phyloP scores from a whole-genome alignment of 2,113 vertebrate species.

The Tragelaphus buxtoni region DNA sequence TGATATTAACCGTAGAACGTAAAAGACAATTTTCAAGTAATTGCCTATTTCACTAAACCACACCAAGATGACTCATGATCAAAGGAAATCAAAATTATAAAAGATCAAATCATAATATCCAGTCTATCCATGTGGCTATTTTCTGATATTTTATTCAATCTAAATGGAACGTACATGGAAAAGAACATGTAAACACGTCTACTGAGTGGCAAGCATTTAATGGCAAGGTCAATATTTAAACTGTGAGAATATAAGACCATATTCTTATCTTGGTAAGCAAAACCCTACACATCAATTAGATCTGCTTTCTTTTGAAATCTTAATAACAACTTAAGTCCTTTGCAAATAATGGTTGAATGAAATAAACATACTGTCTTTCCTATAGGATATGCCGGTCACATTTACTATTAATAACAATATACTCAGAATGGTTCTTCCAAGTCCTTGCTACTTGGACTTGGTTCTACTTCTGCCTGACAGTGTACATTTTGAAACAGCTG shows the following conservation, averaged over 20 bases:
- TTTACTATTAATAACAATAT: conserved; percentile 22
- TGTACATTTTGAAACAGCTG: conserved; percentile 8
- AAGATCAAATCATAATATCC: conserved; percentile 41
- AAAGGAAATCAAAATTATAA: conserved; percentile 51
- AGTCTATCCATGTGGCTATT: neutral
- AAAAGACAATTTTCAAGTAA: conserved; percentile 62
- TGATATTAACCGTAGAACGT: conserved; percentile 50
- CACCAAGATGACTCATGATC: conserved; percentile 34
- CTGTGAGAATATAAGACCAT: neutral
- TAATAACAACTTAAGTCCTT: neutral
- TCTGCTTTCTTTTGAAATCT: conserved; percentile 19
- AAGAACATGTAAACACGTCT: conserved; percentile 34
- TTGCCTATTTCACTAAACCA: conserved; percentile 32
- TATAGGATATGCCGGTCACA: neutral
- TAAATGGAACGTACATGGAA: conserved; percentile 44
- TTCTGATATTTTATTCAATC: conserved; percentile 38
- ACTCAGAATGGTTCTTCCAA: conserved; percentile 31
- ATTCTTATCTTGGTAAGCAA: conserved; percentile 13
- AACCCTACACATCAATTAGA: conserved; percentile 14
- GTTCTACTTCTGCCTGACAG: neutral
- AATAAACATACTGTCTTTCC: conserved; percentile 5
- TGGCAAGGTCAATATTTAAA: conserved; percentile 22
- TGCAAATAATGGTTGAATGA: conserved; percentile 38
- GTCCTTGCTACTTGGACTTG: neutral
- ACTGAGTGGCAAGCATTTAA: conserved; percentile 16